These are phyloP conservation scores for Drosophila emarginata DNA, from an alignment of 2,888 invertebrate species.

Conservation along the genomic window DNA sequence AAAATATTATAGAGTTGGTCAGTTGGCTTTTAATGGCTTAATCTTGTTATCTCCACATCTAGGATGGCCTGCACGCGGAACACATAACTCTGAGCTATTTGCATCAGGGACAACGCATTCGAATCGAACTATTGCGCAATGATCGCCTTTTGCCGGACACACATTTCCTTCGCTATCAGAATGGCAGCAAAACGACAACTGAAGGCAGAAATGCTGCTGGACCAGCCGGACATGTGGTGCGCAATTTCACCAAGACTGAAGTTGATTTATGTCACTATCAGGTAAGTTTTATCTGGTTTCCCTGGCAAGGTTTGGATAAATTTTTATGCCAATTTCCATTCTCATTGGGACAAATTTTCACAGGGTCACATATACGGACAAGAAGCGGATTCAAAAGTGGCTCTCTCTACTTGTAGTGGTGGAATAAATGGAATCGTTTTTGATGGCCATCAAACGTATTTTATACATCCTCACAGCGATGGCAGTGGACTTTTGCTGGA, in stretches of 20 bases:
- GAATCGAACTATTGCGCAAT: constrained; percentile 80
- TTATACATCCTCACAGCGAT: constrained; percentile 84
- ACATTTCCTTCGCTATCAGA: constrained; percentile 82
- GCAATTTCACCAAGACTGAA: constrained; percentile 82
- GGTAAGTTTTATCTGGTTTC: constrained; percentile 61
- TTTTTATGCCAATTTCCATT: constrained; percentile 5
- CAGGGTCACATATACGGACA: constrained; percentile 88
- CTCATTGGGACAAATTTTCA: constrained; percentile 16
- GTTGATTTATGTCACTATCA: constrained; percentile 82
- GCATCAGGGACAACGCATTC: constrained; percentile 82
- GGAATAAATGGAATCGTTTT: constrained; percentile 89
- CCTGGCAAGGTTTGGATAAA: neutral
- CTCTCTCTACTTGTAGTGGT: constrained; percentile 90
- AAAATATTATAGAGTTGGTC: constrained; percentile 17
- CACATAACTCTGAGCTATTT: constrained; percentile 68
- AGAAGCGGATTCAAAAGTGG: constrained; percentile 89
- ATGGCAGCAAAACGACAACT: constrained; percentile 52
- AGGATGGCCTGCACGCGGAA: constrained; percentile 73
- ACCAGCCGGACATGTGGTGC: constrained; percentile 67
- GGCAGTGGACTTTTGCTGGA: constrained; percentile 78
- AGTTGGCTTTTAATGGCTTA: constrained; percentile 39
- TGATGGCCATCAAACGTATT: constrained; percentile 89
- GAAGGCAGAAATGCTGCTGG: constrained; percentile 28
- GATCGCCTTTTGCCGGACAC: constrained; percentile 80
- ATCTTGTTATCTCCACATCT: constrained; percentile 27